Conservation (phyloP, 2,113 vertebrate genomes). For the human region DNA sequence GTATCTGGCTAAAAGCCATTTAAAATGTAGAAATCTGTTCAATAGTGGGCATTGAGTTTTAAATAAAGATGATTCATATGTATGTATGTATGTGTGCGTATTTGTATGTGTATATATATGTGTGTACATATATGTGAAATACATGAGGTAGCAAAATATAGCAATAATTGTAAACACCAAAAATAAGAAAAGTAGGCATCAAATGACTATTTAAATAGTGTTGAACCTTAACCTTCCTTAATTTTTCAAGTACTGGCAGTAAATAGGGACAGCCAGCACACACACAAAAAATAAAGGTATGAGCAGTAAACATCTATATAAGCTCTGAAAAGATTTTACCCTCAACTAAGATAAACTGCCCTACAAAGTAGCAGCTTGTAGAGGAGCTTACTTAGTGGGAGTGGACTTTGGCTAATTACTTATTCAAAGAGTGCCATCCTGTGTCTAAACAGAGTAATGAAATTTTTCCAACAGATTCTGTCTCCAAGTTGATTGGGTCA, state of each 20-base stretch:
- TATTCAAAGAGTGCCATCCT: constrained; percentile 84
- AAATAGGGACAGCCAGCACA: background rate
- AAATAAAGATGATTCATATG: background rate
- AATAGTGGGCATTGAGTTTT: background rate
- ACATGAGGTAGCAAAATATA: background rate
- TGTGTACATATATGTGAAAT: background rate
- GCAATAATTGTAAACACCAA: constrained; percentile 28
- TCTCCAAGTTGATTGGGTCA: background rate
- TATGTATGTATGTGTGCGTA: background rate
- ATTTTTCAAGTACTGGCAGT: background rate
- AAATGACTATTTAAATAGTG: constrained; percentile 23
- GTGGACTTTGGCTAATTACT: constrained; percentile 69
- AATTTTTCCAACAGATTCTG: constrained; percentile 41
- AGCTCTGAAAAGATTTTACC: constrained; percentile 1
- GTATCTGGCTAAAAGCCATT: constrained; percentile 1
- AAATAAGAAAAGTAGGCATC: background rate
- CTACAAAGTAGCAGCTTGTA: background rate
- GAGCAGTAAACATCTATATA: background rate
- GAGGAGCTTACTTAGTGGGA: background rate
- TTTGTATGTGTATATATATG: background rate
- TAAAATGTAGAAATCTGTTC: background rate
- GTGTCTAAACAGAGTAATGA: constrained; percentile 73
- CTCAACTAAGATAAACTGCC: constrained; percentile 19
- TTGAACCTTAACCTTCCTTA: background rate
- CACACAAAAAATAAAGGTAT: background rate